Conservation (phyloP, 2,888 invertebrate species). For the Digitonthophagus gazella region DNA sequence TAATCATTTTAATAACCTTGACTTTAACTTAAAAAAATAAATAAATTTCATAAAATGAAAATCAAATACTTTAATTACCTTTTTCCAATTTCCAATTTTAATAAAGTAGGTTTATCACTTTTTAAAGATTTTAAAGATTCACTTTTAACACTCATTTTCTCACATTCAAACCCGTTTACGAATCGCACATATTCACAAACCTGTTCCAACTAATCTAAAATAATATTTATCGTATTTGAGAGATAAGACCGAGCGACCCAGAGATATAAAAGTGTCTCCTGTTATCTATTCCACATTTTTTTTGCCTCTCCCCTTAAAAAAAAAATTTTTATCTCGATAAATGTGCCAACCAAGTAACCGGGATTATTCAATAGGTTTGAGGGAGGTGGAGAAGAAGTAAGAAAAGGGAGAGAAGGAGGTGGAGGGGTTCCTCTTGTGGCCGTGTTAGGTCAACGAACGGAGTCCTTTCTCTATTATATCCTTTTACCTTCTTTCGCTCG, state of each 20-base stretch:
- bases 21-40: too few species aligned
- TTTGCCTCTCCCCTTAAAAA: too few species aligned
- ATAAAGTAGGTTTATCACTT: background rate
- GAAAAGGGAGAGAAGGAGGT: background rate
- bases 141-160: too few species aligned
- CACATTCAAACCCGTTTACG: too few species aligned
- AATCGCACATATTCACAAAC: background rate
- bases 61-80: too few species aligned
- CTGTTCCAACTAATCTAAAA: background rate
- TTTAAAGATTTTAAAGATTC: too few species aligned
- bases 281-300: too few species aligned
- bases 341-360: background rate
- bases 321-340: background rate
- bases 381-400: background rate
- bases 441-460: conserved; percentile 9
- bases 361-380: background rate
- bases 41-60: too few species aligned
- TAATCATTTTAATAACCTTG: too few species aligned
- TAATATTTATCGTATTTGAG: background rate
- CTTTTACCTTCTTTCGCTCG: conserved; percentile 25
- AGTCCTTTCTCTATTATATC: conserved; percentile 19
- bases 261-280: background rate
- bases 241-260: background rate
- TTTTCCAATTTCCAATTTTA: background rate
- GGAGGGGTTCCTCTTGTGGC: background rate